Base-by-base conservation (phyloP, 1,140 invertebrate species). In the Pemphigus obesinymphae region DNA sequence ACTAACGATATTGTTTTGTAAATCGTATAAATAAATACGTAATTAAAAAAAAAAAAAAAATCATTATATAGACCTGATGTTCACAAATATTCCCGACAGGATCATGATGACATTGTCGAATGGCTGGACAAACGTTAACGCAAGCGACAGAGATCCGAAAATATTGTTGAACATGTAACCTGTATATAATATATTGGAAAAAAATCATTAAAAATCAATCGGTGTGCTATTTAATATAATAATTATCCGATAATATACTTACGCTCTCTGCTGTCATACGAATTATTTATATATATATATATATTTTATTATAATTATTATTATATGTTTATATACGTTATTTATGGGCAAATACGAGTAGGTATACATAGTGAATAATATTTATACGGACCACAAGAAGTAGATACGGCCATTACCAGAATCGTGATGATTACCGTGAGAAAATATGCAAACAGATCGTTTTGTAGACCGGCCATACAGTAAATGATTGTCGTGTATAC, bases 41-140 rank as follows among this genome's bases (percentile, higher is more conserved):
- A n/a, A n/a, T n/a, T n/a, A n/a, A n/a, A n/a, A n/a, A n/a, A n/a
- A n/a, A n/a, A n/a, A n/a, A 29, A 63, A 68, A 23, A 11, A 5
- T 40, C 1, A n/a, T 23, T 43, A 40, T 20, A 81, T 82, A 86
- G 90, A 95, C 94, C 91, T 91, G 75, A 96, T 88, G 88, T 93
- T 93, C 45, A 95, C 89, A 85, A 96, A 96, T 8, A 94, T 88
- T 68, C 95, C 95, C 82, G 94, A 95, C 0, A 93, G 94, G 83
- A 96, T 92, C 94, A 96, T 96, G 26, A 96, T 89, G 45, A 93
- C 88, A 83, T 95, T 95, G 87, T 96, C 94, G 85, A 96, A 94
- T 0, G 95, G 94, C 50, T 96, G 92, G 53, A 97, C 88, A 86
- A 94, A 94, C 1, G 93, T 91, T 89, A 96, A 93, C 5, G 94